Evolutionary conservation across 2,113 vertebrate species (phyloP).

Genomic region (Dolichotis patagonum): DNA sequence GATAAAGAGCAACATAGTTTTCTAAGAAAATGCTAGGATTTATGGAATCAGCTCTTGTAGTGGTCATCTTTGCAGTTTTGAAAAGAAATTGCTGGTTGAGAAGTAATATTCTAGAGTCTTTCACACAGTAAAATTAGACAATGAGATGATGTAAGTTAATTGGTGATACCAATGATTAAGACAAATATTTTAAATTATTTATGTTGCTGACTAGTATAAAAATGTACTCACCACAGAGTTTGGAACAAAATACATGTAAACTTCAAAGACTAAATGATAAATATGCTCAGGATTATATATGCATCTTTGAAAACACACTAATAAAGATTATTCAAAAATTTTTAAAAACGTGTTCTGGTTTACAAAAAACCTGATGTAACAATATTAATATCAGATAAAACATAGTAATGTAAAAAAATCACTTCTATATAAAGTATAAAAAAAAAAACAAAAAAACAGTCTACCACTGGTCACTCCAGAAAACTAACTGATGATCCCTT

Average conservation of each 20-base stretch:
- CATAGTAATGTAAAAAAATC: neutral
- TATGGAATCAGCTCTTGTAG: constrained; percentile 86
- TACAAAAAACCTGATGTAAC: neutral
- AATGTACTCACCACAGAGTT: constrained; percentile 82
- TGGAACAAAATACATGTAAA: constrained; percentile 88
- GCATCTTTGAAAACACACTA: constrained; percentile 89
- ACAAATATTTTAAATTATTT: constrained; percentile 85
- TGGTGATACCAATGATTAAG: constrained; percentile 83
- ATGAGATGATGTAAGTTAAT: constrained; percentile 83
- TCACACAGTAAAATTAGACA: constrained; percentile 81
- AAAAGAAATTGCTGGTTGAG: constrained; percentile 81
- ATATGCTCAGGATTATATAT: constrained; percentile 83
- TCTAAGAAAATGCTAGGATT: constrained; percentile 82
- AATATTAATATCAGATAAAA: neutral
- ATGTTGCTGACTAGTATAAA: constrained; percentile 82
- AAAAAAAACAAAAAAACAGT: neutral
- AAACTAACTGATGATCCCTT: constrained; percentile 14
- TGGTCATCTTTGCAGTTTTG: constrained; percentile 85
- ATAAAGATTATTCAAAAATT: constrained; percentile 90
- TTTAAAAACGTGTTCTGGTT: neutral
- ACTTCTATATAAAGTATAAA: neutral
- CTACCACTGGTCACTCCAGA: neutral
- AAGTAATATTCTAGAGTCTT: constrained; percentile 84
- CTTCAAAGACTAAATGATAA: constrained; percentile 86
- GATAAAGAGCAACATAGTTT: constrained; percentile 72